These are phyloP conservation scores for Pristionchus maxplancki DNA, from an alignment of 2,888 invertebrate species.

Conservation along the genomic window DNA sequence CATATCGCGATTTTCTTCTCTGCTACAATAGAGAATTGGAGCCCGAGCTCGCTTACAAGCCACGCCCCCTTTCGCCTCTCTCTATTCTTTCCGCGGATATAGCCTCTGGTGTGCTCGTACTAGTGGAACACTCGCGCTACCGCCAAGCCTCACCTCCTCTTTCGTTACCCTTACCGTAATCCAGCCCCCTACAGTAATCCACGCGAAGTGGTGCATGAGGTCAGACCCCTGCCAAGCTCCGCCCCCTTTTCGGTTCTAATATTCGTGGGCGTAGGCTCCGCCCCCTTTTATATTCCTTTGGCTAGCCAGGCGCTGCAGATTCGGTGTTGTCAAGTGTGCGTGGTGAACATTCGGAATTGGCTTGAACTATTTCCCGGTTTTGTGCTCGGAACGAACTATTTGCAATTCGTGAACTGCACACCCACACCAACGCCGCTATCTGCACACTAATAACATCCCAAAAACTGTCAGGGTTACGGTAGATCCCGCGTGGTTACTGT, in stretches of 20 bases:
- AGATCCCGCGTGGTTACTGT: constrained; percentile 28
- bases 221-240: neutral
- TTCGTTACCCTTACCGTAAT: constrained; percentile 26
- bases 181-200: constrained; percentile 3
- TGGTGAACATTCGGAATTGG: constrained; percentile 34
- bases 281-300: no score
- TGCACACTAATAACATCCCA: neutral
- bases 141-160: neutral
- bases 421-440: constrained; percentile 3
- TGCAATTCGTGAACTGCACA: constrained; percentile 33
- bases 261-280: constrained; percentile 21
- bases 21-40: neutral
- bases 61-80: constrained; percentile 37
- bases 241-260: constrained; percentile 26
- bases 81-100: neutral
- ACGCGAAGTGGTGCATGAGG: constrained; percentile 17
- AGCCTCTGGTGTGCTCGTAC: neutral
- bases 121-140: neutral
- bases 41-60: neutral
- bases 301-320: neutral
- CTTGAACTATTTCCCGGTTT: neutral
- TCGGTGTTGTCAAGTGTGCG: constrained; percentile 39
- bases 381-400: neutral
- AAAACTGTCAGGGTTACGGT: constrained; percentile 13
- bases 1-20: neutral